Base-by-base conservation (phyloP, 2,797 vertebrate genomes). In the Orestias chungarensis region DNA sequence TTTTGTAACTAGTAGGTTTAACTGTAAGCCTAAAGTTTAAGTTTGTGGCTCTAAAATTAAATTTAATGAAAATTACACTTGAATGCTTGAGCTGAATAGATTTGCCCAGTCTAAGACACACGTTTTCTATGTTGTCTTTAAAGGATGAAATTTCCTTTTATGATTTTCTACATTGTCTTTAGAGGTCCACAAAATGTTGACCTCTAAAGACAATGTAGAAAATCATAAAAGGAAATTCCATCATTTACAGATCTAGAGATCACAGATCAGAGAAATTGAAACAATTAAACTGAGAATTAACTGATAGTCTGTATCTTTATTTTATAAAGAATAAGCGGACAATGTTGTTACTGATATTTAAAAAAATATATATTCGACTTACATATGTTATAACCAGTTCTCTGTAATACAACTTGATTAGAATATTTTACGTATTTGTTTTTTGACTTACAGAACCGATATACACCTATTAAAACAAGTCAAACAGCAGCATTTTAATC, bases 1-100 rank as follows among this genome's bases (percentile, higher is more conserved):
- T 47, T 6, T 71, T 85, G 82, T 89, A 76, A 83, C 91, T 87
- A 54, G 70, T 78, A 76, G 89, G 76, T 85, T 86, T 87, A n/a
- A 82, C 73, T 84, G 76, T 82, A 85, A 75, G 88, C 79, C 86
- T 89, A 85, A 87, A 91, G 82, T 84, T 88, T 77, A 78, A 86
- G 74, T n/a, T 38, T 83, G 83, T 78, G 82, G 57, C 81, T 78
- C 76, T 88, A 84, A 85, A 85, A 80, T 64, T 79, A 78, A 78
- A 86, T 84, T 89, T 87, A 86, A 90, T 86, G 83, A 85, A 80
- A 62, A 71, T 59, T 77, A 84, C 89, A 78, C 86, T 88, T 78
- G 82, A 90, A 87, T 85, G 83, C 81, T 88, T 87, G 75, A 90
- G 80, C 84, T 89, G 86, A 82, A 82, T 79, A 50, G 76, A 76